Evolutionary conservation across 2,113 vertebrate genomes (phyloP), one percentile per base, ranked within the genome.

Genomic region (Prolemur simus): DNA sequence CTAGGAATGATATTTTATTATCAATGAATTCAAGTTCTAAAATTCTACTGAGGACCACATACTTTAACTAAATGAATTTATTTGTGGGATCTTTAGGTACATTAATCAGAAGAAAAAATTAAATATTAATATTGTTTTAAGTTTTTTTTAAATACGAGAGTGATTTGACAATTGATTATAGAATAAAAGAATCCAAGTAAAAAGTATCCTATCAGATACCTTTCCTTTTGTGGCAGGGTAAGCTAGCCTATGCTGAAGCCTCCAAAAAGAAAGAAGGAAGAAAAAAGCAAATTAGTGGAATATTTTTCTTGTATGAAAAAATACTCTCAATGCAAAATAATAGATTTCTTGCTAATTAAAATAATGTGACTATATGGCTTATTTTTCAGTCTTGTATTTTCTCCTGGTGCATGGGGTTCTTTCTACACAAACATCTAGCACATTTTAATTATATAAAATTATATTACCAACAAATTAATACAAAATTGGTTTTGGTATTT

Each of bases 381-480:
- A 84, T 87, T 90, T 97, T 91, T 96, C 90, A 92, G 47, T 96
- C 54, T 56, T 93, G 18, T 56, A 82, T 91, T 76, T 93, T 73
- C 15, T 42, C 45, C 27, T 81, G 5, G 14, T 92, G 3, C 4
- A 58, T 94, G 54, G 54, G 83, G 25, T 91, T 97, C 37, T 83
- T 90, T 83, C 15, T 39, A 10, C 14, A 68, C 85, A 96, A 89
- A 93, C 78, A 81, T 69, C 86, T 64, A 23, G 45, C 90, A 52
- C 3, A 47, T 86, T 96, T 96, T 95, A 97, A n/a, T 87, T 96
- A 84, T 90, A 83, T 82, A 95, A 77, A 97, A 93, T 95, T 87
- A 94, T 32, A 77, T 94, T 37, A 87, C 58, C n/a, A 96, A 47
- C 73, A 83, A 89, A 94, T 97, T 76, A 71, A 69, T 92, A n/a